Conservation (phyloP, 2,113 vertebrate genomes). For the Lepisosteus osseus region DNA sequence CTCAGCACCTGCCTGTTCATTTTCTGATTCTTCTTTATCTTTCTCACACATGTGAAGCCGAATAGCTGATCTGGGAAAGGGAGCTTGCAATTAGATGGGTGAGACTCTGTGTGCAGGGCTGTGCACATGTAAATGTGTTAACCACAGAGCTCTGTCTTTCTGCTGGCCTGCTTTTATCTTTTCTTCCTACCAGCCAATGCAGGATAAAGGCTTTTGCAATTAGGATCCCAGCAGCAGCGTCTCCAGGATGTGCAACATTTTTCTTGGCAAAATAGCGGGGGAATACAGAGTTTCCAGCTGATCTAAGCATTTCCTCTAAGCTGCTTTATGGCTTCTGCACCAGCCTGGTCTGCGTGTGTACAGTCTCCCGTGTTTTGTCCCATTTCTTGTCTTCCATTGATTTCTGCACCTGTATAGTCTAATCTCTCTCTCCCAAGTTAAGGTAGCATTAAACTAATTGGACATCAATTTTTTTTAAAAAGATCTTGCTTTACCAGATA, state of each 20-base stretch:
- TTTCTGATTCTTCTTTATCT: slow-evolving; percentile 6
- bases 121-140: not conserved
- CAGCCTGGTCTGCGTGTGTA: not conserved
- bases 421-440: not conserved
- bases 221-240: not conserved
- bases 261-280: not conserved
- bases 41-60: not conserved
- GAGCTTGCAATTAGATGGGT: not conserved
- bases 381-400: not conserved
- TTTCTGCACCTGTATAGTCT: not conserved
- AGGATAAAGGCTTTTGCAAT: not conserved
- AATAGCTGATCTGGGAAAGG: not conserved
- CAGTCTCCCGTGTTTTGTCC: not conserved
- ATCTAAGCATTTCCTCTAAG: not conserved
- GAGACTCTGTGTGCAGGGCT: not conserved
- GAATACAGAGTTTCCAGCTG: not conserved
- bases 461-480: no score
- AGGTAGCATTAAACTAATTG: not conserved
- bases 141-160: not conserved
- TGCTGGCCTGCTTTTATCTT: not conserved
- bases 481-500: no score
- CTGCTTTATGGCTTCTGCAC: not conserved
- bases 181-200: not conserved
- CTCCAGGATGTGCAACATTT: not conserved
- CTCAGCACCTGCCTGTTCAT: slow-evolving; percentile 12